Evolutionary conservation across 2,113 vertebrate genomes (phyloP), one percentile per base, ranked within the genome.

Genomic region (Collichthys lucidus): DNA sequence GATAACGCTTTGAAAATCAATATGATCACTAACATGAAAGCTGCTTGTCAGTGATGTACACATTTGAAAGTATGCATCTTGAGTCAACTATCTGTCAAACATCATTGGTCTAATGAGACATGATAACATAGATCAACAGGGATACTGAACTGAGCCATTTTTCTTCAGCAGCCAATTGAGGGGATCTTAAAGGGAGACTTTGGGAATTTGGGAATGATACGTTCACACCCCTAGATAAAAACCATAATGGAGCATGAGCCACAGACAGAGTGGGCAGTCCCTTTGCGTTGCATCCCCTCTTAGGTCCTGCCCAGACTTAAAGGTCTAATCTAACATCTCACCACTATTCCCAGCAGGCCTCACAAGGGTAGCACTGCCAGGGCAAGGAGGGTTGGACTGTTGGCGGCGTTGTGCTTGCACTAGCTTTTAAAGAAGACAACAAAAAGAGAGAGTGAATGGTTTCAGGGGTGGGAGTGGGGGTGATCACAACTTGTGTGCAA

Each of bases 331-430:
- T 89, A 87, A 91, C 90, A 90, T 94, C 96, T 95, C 93, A 95
- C 92, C 86, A 95, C 92, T 93, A 89, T 91, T 96, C 95, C 96
- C 96, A 92, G 93, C 91, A 95, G 96, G 92, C 92, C 91, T 96
- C 92, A 91, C 93, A 92, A 87, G 92, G 95, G 92, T 91, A 93
- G 86, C 93, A 77, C 89, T 96, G 94, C 94, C 96, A 94, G 91
- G 93, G 94, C 94, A 93, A 52, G 93, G 94, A 94, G 93, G 87
- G 94, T 87, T 89, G 75, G 92, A 92, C 90, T 90, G 91, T 82
- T 72, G 61, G 60, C 94, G 90, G 91, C 89, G 91, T 94, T 94
- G 93, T 86, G 68, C 86, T 76, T 87, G 70, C 69, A 79, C 92
- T 93, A 92, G 94, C 86, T 91, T 91, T 91, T 92, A 89, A 93